Evolutionary conservation across 2,888 invertebrate species (phyloP).

Genomic region (Hololepta plana): DNA sequence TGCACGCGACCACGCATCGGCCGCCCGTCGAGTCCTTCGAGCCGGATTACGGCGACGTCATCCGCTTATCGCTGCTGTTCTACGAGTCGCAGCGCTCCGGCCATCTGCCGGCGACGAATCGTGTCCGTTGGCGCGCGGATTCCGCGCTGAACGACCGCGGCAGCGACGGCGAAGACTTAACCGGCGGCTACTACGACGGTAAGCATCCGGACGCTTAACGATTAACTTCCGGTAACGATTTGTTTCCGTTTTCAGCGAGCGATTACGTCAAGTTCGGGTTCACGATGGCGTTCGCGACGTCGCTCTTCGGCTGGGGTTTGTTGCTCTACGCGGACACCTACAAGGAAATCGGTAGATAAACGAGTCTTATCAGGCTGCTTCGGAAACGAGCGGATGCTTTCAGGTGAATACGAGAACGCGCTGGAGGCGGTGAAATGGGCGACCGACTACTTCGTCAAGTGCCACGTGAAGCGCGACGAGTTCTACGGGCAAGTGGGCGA

Average conservation of each 20-base stretch:
- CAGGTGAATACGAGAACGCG: conserved; percentile 27
- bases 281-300: conserved; percentile 35
- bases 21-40: no score
- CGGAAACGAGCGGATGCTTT: conserved; percentile 5
- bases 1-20: no score
- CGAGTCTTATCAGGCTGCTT: not conserved
- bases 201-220: conserved; percentile 9
- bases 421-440: conserved; percentile 35
- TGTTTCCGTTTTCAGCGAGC: conserved; percentile 24
- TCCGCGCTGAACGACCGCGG: conserved; percentile 32
- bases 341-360: conserved; percentile 21
- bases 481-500: conserved; percentile 39
- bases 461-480: conserved; percentile 30
- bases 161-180: conserved; percentile 31
- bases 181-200: conserved; percentile 40
- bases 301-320: conserved; percentile 34
- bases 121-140: conserved; percentile 34
- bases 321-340: conserved; percentile 32
- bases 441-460: conserved; percentile 40
- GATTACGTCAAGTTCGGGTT: conserved; percentile 39
- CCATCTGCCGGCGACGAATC: conserved; percentile 28
- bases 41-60: conserved; percentile 27
- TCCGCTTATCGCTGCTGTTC: conserved; percentile 32
- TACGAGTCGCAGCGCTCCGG: conserved; percentile 39
- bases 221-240: conserved; percentile 1